Conservation (phyloP, 2,797 vertebrate species). For the Helarctos malayanus region DNA sequence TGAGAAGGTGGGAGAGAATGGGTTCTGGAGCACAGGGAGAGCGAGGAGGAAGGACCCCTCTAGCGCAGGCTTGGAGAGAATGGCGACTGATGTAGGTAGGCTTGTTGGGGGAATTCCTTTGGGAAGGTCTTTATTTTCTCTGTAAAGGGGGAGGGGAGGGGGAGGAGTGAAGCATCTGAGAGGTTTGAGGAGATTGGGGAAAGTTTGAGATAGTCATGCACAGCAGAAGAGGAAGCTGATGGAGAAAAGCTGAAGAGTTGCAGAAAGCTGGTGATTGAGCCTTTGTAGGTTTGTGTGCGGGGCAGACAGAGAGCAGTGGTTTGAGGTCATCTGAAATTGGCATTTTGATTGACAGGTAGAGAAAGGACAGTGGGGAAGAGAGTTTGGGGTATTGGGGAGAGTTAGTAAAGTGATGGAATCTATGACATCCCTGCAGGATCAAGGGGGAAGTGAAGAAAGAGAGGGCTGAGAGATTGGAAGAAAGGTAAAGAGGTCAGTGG, state of each 20-base stretch:
- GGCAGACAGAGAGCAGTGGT: background rate
- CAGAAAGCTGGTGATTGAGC: background rate
- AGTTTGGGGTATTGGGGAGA: background rate
- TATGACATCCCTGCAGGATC: too few species aligned
- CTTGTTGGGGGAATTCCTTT: background rate
- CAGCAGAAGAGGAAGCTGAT: background rate
- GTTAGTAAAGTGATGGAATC: background rate
- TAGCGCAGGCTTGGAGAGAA: background rate
- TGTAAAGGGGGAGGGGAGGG: background rate
- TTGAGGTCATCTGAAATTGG: background rate
- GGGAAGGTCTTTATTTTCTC: background rate
- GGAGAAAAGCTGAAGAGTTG: background rate
- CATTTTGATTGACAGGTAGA: background rate
- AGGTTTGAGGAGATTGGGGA: background rate
- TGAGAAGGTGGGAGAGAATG: background rate
- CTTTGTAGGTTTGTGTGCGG: background rate
- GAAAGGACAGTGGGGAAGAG: background rate
- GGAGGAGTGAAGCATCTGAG: background rate
- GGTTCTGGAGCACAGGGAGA: background rate
- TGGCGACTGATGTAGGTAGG: rapidly evolving
- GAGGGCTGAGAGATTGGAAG: background rate
- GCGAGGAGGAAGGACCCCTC: background rate
- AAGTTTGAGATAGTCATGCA: background rate
- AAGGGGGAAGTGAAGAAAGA: background rate
- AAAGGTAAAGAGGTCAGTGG: background rate